Evolutionary conservation across 2,797 vertebrate species (phyloP), one percentile per base, ranked within the genome.

Genomic region (Choloepus didactylus): DNA sequence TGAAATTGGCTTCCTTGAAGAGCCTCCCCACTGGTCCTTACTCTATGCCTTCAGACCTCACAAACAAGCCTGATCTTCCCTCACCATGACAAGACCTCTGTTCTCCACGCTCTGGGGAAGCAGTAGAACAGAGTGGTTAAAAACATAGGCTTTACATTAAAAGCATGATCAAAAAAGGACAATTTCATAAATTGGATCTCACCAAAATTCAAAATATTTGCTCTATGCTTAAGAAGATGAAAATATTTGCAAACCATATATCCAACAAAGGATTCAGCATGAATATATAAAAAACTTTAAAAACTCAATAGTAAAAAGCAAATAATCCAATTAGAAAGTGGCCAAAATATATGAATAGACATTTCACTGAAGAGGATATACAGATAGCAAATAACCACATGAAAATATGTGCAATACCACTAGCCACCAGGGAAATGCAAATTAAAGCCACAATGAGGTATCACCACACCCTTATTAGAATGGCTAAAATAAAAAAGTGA

Each of bases 281-380:
- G 27, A 91, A 19, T 41, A 18, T 23, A 69, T 18, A 41, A 91
- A 88, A 54, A 88, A 49, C 8, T 73, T 87, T 72, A n/a, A 41
- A 84, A 93, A 94, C 41, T 54, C 83, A 87, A 56, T 9, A 84
- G 93, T 41, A 51, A 89, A 69, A 83, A 88, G 79, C 8, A 80
- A 59, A 85, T 25, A 56, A 56, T 70, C 44, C 51, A 86, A 41
- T 91, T 86, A 83, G 92, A 96, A 96, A 89, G 88, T 75, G 29
- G 66, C 81, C 93, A 86, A 95, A 84, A 96, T 84, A 80, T 31
- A 72, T 8, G 75, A 95, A 60, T 49, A 94, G 35, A 54, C 62
- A 94, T 54, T 94, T 96, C 73, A 59, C 62, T 41, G 62, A 75
- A 85, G 64, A 90, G 67, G 67, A 75, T 49, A 38, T 21, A 82